A percentile compares a stretch with the other conserved stretches of the same genome.
Evolutionary conservation across 2,797 vertebrate species (phyloP).

Genomic region (Crenuchus spilurus): DNA sequence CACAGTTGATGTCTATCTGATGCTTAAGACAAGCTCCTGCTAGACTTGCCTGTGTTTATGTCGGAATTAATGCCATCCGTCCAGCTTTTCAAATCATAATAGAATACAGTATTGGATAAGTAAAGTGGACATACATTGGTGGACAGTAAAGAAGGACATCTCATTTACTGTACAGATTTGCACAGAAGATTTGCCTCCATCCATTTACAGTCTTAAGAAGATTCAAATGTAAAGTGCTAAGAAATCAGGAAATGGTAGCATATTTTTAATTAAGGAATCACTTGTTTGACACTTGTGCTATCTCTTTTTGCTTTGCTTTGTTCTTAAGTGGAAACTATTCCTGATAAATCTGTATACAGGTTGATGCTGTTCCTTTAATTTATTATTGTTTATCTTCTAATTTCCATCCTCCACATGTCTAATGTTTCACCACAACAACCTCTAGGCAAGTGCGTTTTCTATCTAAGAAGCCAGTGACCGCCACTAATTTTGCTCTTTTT

Average conservation of each 20-base stretch:
- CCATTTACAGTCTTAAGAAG: too few relatives aligned
- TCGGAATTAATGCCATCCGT: not conserved
- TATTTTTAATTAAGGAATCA: too few relatives aligned
- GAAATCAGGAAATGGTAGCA: too few relatives aligned
- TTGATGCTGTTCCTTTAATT: slow-evolving; percentile 21
- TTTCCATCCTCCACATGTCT: not conserved
- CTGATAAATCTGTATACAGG: not conserved
- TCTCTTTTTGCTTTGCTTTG: not conserved
- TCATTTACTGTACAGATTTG: too few relatives aligned
- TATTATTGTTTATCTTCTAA: slow-evolving; percentile 9
- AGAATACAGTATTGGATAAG: not conserved
- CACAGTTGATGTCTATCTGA: slow-evolving; percentile 12
- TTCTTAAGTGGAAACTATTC: not conserved
- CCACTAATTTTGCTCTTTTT: not conserved
- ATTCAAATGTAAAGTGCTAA: too few relatives aligned
- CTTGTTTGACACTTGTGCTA: not conserved
- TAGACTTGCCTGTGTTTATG: slow-evolving; percentile 8
- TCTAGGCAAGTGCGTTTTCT: slow-evolving; percentile 21
- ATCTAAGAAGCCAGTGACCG: not conserved
- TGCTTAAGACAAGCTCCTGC: slow-evolving; percentile 3
- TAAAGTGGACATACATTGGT: too few relatives aligned
- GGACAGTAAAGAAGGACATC: too few relatives aligned
- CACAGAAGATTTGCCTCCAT: too few relatives aligned
- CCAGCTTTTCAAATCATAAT: not conserved
- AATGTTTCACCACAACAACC: slow-evolving; percentile 15